Conservation (phyloP, 1,140 invertebrate species). For the Copidosoma floridanum region DNA sequence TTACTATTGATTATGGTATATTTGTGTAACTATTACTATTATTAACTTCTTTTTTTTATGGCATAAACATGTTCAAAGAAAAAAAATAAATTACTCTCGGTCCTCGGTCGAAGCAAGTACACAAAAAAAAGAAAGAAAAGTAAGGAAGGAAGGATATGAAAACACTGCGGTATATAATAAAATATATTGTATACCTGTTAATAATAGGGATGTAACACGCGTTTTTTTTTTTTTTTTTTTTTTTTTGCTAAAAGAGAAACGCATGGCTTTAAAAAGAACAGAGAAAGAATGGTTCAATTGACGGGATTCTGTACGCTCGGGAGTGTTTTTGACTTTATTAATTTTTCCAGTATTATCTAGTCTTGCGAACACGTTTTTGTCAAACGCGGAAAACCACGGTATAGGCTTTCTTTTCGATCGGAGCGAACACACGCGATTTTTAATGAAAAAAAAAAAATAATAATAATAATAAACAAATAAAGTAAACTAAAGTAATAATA, state of each 20-base stretch:
- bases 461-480: conserved; percentile 9
- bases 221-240: too few relatives aligned
- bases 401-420: conserved; percentile 28
- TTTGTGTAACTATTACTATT: conserved; percentile 3
- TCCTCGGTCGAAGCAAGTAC: conserved; percentile 21
- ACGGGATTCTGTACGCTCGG: conserved; percentile 40
- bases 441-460: too few relatives aligned
- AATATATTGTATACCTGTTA: too few relatives aligned
- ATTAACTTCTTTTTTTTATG: neutral
- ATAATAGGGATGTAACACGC: too few relatives aligned
- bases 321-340: conserved; percentile 50
- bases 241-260: too few relatives aligned
- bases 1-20: conserved; percentile 11
- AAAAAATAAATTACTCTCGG: conserved; percentile 20
- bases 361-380: conserved; percentile 53
- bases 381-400: conserved; percentile 37
- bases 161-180: too few relatives aligned
- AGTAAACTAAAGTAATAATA: too few relatives aligned
- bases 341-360: conserved; percentile 58
- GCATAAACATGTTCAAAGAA: neutral
- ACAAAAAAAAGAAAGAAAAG: conserved; percentile 16
- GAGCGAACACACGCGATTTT: conserved; percentile 23
- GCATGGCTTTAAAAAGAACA: neutral
- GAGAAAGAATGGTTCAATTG: conserved; percentile 12
- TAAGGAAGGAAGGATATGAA: conserved; percentile 25